These are phyloP conservation scores for Musca domestica DNA, from an alignment of 1,140 invertebrate genomes.

Conservation along the genomic window DNA sequence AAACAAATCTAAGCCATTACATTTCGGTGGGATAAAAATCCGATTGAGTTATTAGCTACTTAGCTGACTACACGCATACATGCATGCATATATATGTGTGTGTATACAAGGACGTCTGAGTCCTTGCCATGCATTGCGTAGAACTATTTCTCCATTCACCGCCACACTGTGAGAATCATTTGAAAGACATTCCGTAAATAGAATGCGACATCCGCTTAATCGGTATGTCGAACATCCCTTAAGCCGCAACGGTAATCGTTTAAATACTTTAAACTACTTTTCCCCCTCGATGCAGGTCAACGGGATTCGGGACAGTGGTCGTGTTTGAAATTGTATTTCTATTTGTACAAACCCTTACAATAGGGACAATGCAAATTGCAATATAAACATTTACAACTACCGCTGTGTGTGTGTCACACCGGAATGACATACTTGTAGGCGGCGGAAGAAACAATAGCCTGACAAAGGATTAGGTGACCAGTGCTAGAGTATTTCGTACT, in stretches of 20 bases:
- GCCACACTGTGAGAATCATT: neutral
- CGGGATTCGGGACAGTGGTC: neutral
- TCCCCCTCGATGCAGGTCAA: neutral
- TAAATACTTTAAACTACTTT: slow-evolving; percentile 47
- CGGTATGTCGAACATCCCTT: slow-evolving; percentile 42
- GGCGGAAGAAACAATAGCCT: too few species aligned
- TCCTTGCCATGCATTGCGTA: too few species aligned
- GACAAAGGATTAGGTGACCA: too few species aligned
- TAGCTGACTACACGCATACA: neutral
- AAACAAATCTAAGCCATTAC: too few species aligned
- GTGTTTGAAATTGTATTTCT: neutral
- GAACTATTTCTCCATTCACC: too few species aligned
- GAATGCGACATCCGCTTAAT: neutral
- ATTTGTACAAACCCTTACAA: slow-evolving; percentile 1
- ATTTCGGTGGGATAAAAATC: slow-evolving; percentile 4
- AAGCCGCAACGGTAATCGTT: slow-evolving; percentile 51
- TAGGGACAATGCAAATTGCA: neutral
- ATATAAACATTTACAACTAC: neutral
- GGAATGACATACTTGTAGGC: too few species aligned
- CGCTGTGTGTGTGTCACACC: too few species aligned
- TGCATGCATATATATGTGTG: neutral
- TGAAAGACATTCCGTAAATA: neutral
- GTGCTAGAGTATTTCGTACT: too few species aligned
- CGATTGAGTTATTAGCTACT: slow-evolving; percentile 20
- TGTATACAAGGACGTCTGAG: too few species aligned